Base-by-base conservation (phyloP, 2,888 invertebrate genomes). In the Caenorhabditis becei region DNA sequence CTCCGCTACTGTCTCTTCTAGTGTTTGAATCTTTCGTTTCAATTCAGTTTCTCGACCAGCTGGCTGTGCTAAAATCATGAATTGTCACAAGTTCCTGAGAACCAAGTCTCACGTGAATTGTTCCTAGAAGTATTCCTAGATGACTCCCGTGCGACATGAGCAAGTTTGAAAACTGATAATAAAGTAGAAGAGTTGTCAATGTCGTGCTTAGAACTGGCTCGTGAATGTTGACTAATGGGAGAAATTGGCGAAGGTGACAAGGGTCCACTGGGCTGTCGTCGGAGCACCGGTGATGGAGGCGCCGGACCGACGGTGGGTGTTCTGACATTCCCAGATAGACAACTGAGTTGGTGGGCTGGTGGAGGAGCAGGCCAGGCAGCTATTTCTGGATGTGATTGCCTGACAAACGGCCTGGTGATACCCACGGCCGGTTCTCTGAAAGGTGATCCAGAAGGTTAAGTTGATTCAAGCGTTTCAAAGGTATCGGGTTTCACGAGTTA, bases 1-100 rank as follows among this genome's bases (percentile, higher is more conserved):
- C 74, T 91, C 91, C 10, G 91, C 91, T 7, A 91, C 91, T 1
- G 91, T 91, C 47, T 91, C 91, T 72, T 91, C 91, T 14, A 91
- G 70, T 2, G 87, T 88, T 70, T 91, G 90, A 11, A 91, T 91
- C 66, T 91, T 91, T 69, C 85, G 80, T 63, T 90, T 85, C 54
- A 91, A 59, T 56, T 91, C 91, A 5, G 85, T 87, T 74, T 91
- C 91, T 3, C 90, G 77, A 10, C 75, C 82, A 10, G 74, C 74
- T 5, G 82, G 80, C 41, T 79, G 82, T 16, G 77, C 84, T 80
- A 35, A 56, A 79, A 66, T 37, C 23, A 3, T n/a, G n/a, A 32
- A 26, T 49, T 26, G 10, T 63, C 35, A 37, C 18, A n/a, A 20
- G 11, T 16, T 16, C 3, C 2, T 16, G 16, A 16, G 8, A n/a